Percentiles rank a stretch among this genome's conserved stretches.
Conservation (phyloP, 2,113 vertebrate genomes). For the human region DNA sequence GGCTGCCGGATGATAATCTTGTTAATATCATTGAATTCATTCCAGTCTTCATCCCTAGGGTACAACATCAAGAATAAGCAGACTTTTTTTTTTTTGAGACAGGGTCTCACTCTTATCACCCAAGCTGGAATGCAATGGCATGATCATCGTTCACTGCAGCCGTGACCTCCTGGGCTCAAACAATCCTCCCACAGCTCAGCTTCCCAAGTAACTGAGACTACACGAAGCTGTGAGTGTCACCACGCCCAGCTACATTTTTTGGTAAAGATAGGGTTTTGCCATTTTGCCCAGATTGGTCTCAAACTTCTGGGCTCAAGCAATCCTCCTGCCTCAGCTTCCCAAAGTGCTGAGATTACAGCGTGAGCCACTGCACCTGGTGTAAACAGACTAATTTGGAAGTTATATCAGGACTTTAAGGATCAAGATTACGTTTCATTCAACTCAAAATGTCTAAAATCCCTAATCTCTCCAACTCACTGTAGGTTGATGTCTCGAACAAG, state of each 20-base stretch:
- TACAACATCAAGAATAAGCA: not conserved
- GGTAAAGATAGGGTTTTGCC: not conserved
- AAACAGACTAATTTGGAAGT: not conserved
- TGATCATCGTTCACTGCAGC: not conserved
- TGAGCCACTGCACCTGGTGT: not conserved
- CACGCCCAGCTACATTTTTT: not conserved
- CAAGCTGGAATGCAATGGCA: not conserved
- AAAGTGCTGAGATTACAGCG: not conserved
- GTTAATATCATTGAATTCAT: slow-evolving; percentile 99
- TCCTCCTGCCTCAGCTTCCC: not conserved
- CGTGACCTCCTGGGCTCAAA: not conserved
- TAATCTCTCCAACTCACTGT: slow-evolving; percentile 88
- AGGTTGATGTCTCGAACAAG: slow-evolving; percentile 98
- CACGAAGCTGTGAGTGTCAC: not conserved
- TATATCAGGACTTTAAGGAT: not conserved
- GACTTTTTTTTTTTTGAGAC: not conserved
- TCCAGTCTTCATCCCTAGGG: slow-evolving; percentile 98
- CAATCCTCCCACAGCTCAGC: not conserved
- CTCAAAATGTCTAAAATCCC: not conserved
- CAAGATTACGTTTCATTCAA: not conserved
- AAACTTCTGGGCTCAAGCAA: not conserved
- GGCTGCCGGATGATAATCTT: slow-evolving; percentile 99
- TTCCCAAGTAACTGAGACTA: not conserved
- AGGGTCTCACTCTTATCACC: not conserved
- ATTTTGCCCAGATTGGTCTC: not conserved